Conservation (phyloP, 2,888 invertebrate genomes). For the Pachliopta kotzebuea region DNA sequence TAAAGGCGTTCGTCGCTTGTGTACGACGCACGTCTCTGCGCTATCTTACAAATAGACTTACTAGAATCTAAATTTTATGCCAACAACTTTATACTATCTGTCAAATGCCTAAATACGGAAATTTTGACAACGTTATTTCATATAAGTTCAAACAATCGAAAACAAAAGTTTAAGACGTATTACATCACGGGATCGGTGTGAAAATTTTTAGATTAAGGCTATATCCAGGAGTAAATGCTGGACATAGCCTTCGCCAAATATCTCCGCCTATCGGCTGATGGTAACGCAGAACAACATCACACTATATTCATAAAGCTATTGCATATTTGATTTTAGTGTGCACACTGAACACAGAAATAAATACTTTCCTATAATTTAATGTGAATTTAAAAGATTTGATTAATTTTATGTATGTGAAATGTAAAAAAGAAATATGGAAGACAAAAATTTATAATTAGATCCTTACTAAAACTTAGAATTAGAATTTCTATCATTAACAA, state of each 20-base stretch:
- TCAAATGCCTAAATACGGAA: conserved; percentile 29
- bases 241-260: no score
- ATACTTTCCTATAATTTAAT: no score
- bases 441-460: conserved; percentile 16
- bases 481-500: conserved; percentile 14
- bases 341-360: no score
- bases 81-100: conserved; percentile 21
- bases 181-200: conserved; percentile 5
- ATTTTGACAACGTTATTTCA: conserved; percentile 38
- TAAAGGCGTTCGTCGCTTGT: conserved; percentile 55
- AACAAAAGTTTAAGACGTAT: conserved; percentile 5
- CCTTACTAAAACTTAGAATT: conserved; percentile 4
- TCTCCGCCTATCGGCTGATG: no score
- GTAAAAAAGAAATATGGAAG: conserved; percentile 19
- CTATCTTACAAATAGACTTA: conserved; percentile 45
- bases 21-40: conserved; percentile 58
- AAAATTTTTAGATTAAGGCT: no score
- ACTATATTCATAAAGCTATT: no score
- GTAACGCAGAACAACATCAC: no score
- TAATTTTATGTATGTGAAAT: conserved; percentile 10
- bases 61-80: conserved; percentile 34
- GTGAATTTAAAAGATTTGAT: background rate
- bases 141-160: conserved; percentile 25
- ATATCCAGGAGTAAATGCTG: no score
- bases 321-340: no score